Evolutionary conservation across 2,113 vertebrate genomes (phyloP).

Genomic region (Marmota flaviventris): DNA sequence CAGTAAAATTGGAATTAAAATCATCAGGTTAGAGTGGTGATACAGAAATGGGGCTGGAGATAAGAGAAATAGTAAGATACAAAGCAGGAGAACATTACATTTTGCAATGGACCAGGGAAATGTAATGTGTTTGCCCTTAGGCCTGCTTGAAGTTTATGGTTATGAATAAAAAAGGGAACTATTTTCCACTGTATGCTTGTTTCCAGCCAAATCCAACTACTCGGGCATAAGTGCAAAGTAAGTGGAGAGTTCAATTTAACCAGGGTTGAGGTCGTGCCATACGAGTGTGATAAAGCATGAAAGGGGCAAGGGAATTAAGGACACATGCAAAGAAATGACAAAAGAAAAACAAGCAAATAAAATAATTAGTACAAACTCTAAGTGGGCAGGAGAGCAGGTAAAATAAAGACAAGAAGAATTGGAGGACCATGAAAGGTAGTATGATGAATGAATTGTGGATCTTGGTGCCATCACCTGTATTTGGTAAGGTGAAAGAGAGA

Average conservation of each 20-base stretch:
- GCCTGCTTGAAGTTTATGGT: background rate
- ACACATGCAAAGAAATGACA: background rate
- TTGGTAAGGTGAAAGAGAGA: background rate
- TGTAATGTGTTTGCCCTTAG: background rate
- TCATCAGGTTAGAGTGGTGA: background rate
- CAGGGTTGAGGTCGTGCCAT: background rate
- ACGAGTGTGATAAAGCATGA: background rate
- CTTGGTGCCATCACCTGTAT: background rate
- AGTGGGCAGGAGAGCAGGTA: background rate
- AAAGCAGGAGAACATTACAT: background rate
- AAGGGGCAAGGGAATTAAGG: background rate
- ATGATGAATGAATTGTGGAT: background rate
- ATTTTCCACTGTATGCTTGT: background rate
- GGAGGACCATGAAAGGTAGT: background rate
- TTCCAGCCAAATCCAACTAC: background rate
- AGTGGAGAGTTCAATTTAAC: background rate
- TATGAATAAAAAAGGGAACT: background rate
- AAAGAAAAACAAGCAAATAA: background rate
- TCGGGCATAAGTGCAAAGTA: background rate
- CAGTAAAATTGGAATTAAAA: background rate
- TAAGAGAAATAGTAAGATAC: background rate
- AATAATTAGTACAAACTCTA: background rate
- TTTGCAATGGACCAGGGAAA: background rate
- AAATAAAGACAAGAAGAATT: background rate
- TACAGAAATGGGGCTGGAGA: background rate